These are phyloP conservation scores for Entomobrya proxima DNA, from an alignment of 2,888 invertebrate species.

Conservation along the genomic window DNA sequence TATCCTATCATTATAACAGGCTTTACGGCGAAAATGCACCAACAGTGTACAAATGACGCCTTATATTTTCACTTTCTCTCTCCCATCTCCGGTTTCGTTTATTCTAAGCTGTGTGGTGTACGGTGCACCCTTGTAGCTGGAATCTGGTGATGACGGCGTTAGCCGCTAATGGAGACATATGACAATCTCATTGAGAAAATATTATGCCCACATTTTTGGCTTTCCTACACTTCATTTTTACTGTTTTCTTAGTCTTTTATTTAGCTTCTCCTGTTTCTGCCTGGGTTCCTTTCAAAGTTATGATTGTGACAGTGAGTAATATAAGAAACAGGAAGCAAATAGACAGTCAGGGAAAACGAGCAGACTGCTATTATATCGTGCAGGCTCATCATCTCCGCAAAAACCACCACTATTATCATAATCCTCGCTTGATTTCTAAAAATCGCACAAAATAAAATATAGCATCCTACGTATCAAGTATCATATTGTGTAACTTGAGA, in stretches of 20 bases:
- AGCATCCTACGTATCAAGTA: neutral
- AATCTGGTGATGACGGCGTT: neutral
- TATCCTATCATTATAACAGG: too few species aligned
- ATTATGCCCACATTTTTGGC: neutral
- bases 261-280: neutral
- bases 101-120: neutral
- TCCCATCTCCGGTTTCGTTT: neutral
- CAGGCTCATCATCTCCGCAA: constrained; percentile 7
- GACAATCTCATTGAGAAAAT: constrained; percentile 18
- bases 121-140: neutral
- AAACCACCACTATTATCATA: neutral
- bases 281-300: neutral
- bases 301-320: constrained; percentile 35
- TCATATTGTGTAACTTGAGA: neutral
- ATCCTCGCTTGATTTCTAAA: too few species aligned
- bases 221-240: neutral
- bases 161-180: constrained; percentile 34
- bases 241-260: neutral
- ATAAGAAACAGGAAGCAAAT: constrained; percentile 26
- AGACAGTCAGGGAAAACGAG: constrained; percentile 28
- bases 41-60: neutral
- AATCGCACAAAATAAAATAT: too few species aligned
- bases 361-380: constrained; percentile 12
- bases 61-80: neutral
- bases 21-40: neutral